Percentiles rank a stretch among this genome's conserved stretches.
These are phyloP conservation scores for Drosophila melanogaster DNA, from an alignment of 1,140 invertebrate genomes.

Conservation along the genomic window DNA sequence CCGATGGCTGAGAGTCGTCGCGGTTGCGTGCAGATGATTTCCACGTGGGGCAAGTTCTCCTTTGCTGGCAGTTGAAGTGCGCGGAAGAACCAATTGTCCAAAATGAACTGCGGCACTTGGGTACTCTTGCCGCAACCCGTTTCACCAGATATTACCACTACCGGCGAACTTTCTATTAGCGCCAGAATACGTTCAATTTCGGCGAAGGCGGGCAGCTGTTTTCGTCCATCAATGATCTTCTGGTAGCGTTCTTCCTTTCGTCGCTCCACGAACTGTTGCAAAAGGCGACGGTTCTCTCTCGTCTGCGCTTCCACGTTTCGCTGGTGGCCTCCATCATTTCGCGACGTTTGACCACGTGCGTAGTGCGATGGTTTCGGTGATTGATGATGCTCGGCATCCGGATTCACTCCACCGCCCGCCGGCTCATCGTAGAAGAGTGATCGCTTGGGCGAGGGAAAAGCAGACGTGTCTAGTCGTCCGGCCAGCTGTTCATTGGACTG, in stretches of 20 bases:
- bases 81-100: conserved; percentile 89
- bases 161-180: conserved; percentile 87
- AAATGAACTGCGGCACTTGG: conserved; percentile 95
- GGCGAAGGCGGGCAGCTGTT: conserved; percentile 89
- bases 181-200: conserved; percentile 88
- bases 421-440: conserved; percentile 73
- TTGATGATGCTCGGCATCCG: neutral
- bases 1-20: conserved; percentile 96
- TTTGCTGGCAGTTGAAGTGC: conserved; percentile 40
- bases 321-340: conserved; percentile 85
- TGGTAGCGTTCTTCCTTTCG: conserved; percentile 87
- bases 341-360: conserved; percentile 85
- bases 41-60: conserved; percentile 65
- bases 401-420: conserved; percentile 3
- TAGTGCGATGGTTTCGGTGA: conserved; percentile 86
- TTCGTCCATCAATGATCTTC: conserved; percentile 87
- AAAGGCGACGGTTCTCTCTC: conserved; percentile 87
- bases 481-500: conserved; percentile 89
- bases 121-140: conserved; percentile 96
- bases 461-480: conserved; percentile 86
- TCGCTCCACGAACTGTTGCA: conserved; percentile 87
- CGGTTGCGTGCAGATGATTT: conserved; percentile 96
- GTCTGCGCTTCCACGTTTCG: conserved; percentile 86
- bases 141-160: conserved; percentile 93
- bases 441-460: conserved; percentile 85